Evolutionary conservation across 2,113 vertebrate species (phyloP).

Genomic region (Callorhinus ursinus): DNA sequence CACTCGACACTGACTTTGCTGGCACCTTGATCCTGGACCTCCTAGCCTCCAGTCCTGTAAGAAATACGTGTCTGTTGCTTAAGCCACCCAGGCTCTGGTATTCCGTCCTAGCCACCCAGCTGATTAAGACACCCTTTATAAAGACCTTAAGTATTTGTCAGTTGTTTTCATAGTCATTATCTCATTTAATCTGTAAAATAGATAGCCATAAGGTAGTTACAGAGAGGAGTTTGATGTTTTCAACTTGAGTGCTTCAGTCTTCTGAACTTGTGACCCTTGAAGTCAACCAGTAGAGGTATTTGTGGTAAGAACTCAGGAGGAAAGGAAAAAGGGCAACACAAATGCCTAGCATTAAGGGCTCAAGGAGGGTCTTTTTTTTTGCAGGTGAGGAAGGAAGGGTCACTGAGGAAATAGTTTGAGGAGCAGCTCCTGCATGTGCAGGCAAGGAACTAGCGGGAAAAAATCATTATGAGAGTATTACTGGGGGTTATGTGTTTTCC

Average conservation of each 20-base stretch:
- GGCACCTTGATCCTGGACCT: background rate
- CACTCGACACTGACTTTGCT: background rate
- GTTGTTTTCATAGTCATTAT: background rate
- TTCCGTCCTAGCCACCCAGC: background rate
- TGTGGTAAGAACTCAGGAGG: background rate
- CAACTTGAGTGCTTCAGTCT: background rate
- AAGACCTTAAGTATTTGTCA: background rate
- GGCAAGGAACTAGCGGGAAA: background rate
- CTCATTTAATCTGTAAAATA: constrained; percentile 26
- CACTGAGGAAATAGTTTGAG: background rate
- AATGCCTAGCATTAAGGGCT: background rate
- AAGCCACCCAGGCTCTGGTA: background rate
- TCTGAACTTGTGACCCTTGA: background rate
- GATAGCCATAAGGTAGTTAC: background rate
- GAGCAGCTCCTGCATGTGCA: background rate
- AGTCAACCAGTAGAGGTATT: background rate
- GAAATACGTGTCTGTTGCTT: background rate
- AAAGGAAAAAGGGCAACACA: background rate
- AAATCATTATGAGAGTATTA: background rate
- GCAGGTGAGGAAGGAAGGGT: background rate
- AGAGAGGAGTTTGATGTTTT: background rate
- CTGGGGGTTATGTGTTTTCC: background rate
- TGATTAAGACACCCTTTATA: background rate
- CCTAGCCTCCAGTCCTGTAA: background rate
- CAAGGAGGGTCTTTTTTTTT: background rate